phyloP scores from a whole-genome alignment of 2,113 vertebrate genomes.

The Romanogobio albipinnatus region DNA sequence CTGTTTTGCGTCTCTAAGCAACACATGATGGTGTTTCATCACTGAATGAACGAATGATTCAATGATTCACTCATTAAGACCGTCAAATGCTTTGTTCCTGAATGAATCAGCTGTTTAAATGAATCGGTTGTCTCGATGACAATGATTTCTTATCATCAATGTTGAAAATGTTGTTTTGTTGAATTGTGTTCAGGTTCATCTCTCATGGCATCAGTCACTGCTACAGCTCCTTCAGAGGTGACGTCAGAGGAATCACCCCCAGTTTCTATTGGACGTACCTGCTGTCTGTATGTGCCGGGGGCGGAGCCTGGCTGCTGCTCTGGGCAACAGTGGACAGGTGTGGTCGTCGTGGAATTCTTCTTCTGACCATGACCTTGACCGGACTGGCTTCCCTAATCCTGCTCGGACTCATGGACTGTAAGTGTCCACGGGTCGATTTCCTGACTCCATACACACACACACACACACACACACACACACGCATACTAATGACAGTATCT shows the following conservation, averaged over 20 bases:
- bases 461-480: too few species aligned
- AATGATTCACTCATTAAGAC: too few species aligned
- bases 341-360: constrained; percentile 86
- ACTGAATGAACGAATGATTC: too few species aligned
- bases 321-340: constrained; percentile 83
- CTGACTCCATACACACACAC: too few species aligned
- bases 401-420: constrained; percentile 87
- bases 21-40: too few species aligned
- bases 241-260: constrained; percentile 76
- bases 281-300: constrained; percentile 83
- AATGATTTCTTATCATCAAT: too few species aligned
- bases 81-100: too few species aligned
- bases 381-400: constrained; percentile 86
- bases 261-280: constrained; percentile 87
- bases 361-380: constrained; percentile 85
- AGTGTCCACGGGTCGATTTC: constrained; percentile 58
- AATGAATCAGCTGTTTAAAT: too few species aligned
- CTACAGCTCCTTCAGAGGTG: constrained; percentile 83
- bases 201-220: constrained; percentile 89
- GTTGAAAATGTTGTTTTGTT: too few species aligned
- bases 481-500: not conserved
- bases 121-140: too few species aligned
- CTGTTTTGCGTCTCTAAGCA: too few species aligned
- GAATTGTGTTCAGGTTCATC: constrained; percentile 78
- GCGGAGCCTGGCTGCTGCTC: constrained; percentile 84